Percentiles rank a stretch among this genome's conserved stretches.
phyloP scores from a whole-genome alignment of 2,113 vertebrate genomes.

The Opisthocomus hoazin region DNA sequence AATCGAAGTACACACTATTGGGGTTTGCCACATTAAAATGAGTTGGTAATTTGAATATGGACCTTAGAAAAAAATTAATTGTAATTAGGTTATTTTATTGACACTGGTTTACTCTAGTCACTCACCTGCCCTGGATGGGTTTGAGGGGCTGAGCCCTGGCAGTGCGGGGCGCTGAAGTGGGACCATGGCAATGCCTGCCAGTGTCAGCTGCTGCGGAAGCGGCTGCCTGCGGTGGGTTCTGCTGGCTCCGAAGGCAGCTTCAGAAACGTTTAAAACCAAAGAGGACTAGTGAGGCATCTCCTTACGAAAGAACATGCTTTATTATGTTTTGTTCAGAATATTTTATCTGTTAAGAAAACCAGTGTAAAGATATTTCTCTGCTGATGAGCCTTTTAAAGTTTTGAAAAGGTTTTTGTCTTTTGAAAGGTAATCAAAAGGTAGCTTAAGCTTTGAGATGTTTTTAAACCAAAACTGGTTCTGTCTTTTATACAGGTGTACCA shows the following conservation, averaged over 20 bases:
- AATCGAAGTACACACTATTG: accelerated
- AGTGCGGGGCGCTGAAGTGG: neutral
- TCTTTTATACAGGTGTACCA: neutral
- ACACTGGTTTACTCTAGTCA: neutral
- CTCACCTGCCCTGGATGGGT: neutral
- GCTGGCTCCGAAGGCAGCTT: neutral
- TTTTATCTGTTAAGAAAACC: neutral
- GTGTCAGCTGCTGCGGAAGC: accelerated
- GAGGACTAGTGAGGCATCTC: neutral
- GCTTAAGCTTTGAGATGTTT: neutral
- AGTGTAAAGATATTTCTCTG: neutral
- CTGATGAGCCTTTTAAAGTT: neutral
- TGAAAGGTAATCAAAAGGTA: neutral
- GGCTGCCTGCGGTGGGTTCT: neutral
- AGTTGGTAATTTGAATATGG: neutral
- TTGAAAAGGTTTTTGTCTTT: neutral
- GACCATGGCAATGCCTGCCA: neutral
- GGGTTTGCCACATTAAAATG: neutral
- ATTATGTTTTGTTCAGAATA: neutral
- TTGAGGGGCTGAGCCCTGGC: neutral
- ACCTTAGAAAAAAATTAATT: neutral
- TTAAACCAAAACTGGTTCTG: neutral
- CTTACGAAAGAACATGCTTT: neutral
- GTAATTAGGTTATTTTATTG: neutral
- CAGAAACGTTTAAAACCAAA: neutral